phyloP scores from a whole-genome alignment of 1,140 invertebrate genomes.

The Lepidostoma basale region DNA sequence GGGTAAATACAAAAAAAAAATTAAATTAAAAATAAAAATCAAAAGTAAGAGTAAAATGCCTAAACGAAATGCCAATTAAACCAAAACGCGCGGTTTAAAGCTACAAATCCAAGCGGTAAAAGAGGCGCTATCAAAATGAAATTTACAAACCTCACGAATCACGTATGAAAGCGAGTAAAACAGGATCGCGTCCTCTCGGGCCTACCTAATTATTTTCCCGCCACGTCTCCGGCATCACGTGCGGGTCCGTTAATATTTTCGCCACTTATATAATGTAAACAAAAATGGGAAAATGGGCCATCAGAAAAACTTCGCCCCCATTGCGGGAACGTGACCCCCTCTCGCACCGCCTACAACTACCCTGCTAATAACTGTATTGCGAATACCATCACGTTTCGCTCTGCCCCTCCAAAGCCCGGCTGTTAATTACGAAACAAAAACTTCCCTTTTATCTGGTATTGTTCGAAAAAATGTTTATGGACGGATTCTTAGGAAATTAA shows the following conservation, averaged over 20 bases:
- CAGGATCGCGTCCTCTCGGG: neutral
- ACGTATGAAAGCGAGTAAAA: neutral
- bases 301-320: slow-evolving; percentile 39
- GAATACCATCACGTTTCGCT: slow-evolving; percentile 43
- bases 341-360: neutral
- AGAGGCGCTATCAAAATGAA: too few species aligned
- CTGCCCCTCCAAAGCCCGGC: neutral
- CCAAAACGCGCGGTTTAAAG: too few species aligned
- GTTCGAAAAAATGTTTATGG: neutral
- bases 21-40: too few species aligned
- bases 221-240: slow-evolving; percentile 35
- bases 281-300: slow-evolving; percentile 44
- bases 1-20: too few species aligned
- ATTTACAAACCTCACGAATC: too few species aligned
- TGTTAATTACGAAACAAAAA: slow-evolving; percentile 16
- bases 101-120: too few species aligned
- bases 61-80: too few species aligned
- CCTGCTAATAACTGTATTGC: slow-evolving; percentile 43
- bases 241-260: slow-evolving; percentile 43
- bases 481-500: neutral
- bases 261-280: slow-evolving; percentile 45
- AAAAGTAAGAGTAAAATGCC: too few species aligned
- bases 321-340: slow-evolving; percentile 34
- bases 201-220: slow-evolving; percentile 34
- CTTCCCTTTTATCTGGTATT: neutral